Evolutionary conservation across 2,888 invertebrate genomes (phyloP).

Genomic region (Gastracanthus pulcherrimus): DNA sequence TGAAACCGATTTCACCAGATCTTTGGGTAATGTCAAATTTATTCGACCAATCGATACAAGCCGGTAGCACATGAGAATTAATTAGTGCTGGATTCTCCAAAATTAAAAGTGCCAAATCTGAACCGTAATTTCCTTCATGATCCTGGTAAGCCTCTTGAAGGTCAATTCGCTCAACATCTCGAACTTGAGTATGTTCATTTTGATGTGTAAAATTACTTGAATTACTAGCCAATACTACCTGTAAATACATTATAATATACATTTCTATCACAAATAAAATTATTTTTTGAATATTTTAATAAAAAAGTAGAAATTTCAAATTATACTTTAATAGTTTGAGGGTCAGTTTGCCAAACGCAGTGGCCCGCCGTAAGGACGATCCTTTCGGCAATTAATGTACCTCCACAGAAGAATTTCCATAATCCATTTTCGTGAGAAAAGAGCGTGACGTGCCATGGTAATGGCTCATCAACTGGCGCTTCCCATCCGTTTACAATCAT

Average conservation of each 20-base stretch:
- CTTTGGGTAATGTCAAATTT: conserved; percentile 56
- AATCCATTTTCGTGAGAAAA: conserved; percentile 76
- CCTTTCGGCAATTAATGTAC: conserved; percentile 78
- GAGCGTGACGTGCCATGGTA: conserved; percentile 81
- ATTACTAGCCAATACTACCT: conserved; percentile 72
- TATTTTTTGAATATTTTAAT: background rate
- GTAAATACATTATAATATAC: background rate
- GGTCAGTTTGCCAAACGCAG: conserved; percentile 75
- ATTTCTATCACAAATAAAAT: background rate
- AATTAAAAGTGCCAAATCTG: conserved; percentile 80
- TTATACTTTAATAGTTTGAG: conserved; percentile 67
- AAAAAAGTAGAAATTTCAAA: background rate
- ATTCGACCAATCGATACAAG: conserved; percentile 78
- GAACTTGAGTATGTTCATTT: conserved; percentile 68
- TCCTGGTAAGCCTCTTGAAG: conserved; percentile 79
- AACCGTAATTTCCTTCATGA: conserved; percentile 79
- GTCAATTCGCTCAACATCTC: conserved; percentile 76
- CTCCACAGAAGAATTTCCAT: conserved; percentile 80
- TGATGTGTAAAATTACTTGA: conserved; percentile 70
- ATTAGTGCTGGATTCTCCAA: conserved; percentile 76
- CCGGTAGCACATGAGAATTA: conserved; percentile 77
- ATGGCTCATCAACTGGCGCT: conserved; percentile 70
- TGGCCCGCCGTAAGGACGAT: conserved; percentile 78
- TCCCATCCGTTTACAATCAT: conserved; percentile 76
- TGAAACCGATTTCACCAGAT: conserved; percentile 63